Evolutionary conservation across 2,113 vertebrate genomes (phyloP).

Genomic region (Tonatia bakeri): DNA sequence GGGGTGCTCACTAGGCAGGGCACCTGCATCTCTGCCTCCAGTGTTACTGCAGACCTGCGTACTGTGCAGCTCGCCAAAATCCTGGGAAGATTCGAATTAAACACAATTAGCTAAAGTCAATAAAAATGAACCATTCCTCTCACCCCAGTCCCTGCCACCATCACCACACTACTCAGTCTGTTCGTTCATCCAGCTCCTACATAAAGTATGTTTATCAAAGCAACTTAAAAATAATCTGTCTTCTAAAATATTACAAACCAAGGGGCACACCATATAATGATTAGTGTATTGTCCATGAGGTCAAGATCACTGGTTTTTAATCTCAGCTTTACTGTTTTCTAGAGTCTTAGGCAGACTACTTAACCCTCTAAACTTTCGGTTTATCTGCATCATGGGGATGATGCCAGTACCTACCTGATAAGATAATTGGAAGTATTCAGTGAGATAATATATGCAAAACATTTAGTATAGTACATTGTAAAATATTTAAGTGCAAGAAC

Average conservation of each 20-base stretch:
- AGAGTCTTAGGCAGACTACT: neutral
- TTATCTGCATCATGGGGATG: neutral
- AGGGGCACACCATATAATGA: neutral
- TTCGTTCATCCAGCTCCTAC: neutral
- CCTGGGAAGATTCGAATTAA: neutral
- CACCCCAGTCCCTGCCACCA: rapidly evolving
- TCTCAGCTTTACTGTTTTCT: neutral
- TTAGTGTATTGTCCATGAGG: rapidly evolving
- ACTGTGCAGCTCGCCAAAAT: neutral
- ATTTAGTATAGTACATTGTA: neutral
- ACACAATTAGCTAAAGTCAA: neutral
- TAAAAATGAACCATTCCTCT: neutral
- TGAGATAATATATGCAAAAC: neutral
- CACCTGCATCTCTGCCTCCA: neutral
- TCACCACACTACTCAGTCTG: neutral
- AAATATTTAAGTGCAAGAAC: neutral
- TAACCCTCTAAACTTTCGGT: neutral
- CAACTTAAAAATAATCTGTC: neutral
- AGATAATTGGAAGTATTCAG: neutral
- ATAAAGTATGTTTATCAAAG: neutral
- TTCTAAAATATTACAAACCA: neutral
- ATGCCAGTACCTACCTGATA: neutral
- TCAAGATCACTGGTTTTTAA: neutral
- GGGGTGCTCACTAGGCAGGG: neutral
- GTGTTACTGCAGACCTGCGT: too few relatives aligned